Percentiles rank a stretch among this genome's conserved stretches.
Evolutionary conservation across 2,888 invertebrate genomes (phyloP).

Genomic region (Tipula vernalis): DNA sequence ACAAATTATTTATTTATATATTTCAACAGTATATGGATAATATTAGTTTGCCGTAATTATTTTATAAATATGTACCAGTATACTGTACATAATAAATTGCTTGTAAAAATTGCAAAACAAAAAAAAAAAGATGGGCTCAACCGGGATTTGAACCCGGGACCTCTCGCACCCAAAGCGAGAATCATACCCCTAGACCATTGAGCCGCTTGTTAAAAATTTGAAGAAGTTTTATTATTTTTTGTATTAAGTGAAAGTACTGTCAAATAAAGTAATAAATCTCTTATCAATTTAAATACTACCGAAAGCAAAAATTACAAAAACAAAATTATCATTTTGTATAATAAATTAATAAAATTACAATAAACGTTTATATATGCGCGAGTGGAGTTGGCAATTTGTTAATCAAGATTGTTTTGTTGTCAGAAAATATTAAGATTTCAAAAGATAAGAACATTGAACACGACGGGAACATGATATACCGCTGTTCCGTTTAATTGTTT

Average conservation of each 20-base stretch:
- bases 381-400: not conserved
- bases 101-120: constrained; percentile 13
- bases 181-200: constrained; percentile 57
- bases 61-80: no score
- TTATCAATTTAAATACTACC: not conserved
- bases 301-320: not conserved
- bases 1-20: not conserved
- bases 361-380: not conserved
- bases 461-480: not conserved
- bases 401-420: not conserved
- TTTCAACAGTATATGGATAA: no score
- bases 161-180: constrained; percentile 56
- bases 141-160: constrained; percentile 57
- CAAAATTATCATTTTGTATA: not conserved
- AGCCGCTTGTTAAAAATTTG: constrained; percentile 29
- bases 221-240: no score
- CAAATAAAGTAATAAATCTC: not conserved
- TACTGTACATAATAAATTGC: no score
- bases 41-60: no score
- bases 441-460: not conserved
- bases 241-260: not conserved
- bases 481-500: not conserved
- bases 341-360: not conserved
- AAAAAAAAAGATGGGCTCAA: constrained; percentile 38
- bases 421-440: not conserved